A percentile compares a stretch with the other conserved stretches of the same genome.
Evolutionary conservation across 2,888 invertebrate species (phyloP).

Genomic region (Liopterus haemorrhoidalis): DNA sequence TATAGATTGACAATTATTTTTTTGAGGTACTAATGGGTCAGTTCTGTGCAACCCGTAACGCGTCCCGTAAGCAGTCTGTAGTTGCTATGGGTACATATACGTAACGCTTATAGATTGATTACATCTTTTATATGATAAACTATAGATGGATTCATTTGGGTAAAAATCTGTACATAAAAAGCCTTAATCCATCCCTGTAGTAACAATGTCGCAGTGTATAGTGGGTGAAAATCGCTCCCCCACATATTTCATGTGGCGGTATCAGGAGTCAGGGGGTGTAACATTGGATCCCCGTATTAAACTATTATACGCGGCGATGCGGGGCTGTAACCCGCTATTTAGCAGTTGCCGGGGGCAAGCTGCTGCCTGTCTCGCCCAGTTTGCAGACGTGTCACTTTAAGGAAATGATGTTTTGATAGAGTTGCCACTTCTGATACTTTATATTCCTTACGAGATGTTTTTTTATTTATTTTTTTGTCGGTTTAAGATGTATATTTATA

Average conservation of each 20-base stretch:
- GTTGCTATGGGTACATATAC: not conserved
- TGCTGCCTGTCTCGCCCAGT: not conserved
- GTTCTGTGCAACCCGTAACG: too few relatives aligned
- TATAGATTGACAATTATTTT: too few relatives aligned
- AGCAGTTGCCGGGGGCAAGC: conserved; percentile 26
- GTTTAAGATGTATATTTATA: too few relatives aligned
- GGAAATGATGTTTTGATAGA: not conserved
- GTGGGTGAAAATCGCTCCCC: too few relatives aligned
- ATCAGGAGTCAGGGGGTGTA: conserved; percentile 20
- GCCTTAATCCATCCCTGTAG: not conserved
- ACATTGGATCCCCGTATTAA: conserved; percentile 31
- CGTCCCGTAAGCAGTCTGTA: too few relatives aligned
- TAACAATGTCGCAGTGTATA: too few relatives aligned
- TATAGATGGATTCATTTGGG: not conserved
- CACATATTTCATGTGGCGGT: too few relatives aligned
- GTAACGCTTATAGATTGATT: not conserved
- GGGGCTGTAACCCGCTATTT: conserved; percentile 29
- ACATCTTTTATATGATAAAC: not conserved
- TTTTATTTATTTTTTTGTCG: too few relatives aligned
- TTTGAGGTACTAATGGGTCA: too few relatives aligned
- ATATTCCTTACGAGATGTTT: too few relatives aligned
- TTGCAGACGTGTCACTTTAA: not conserved
- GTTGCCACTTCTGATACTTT: not conserved
- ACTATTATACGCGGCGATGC: conserved; percentile 32
- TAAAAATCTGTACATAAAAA: not conserved